Evolutionary conservation across 2,888 invertebrate species (phyloP).

Genomic region (Tenodera sinensis): DNA sequence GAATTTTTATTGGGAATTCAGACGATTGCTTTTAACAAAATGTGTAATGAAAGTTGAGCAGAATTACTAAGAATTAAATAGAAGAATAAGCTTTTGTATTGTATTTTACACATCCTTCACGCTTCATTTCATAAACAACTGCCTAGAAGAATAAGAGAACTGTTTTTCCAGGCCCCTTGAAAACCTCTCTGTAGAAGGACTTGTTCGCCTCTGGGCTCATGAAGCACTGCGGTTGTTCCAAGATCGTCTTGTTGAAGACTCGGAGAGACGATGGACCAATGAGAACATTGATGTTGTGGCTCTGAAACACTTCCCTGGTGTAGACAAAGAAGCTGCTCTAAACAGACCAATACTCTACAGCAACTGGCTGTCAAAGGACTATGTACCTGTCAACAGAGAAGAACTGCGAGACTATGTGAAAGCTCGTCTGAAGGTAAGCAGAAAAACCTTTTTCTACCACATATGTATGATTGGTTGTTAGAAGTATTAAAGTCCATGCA

Average conservation of each 20-base stretch:
- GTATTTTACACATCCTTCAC: too few relatives aligned
- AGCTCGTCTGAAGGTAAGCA: conserved; percentile 81
- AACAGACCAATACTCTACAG: conserved; percentile 93
- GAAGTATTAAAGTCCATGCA: too few relatives aligned
- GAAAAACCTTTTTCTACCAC: background rate
- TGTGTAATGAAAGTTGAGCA: too few relatives aligned
- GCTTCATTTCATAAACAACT: too few relatives aligned
- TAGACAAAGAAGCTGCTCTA: conserved; percentile 81
- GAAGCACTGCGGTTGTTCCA: conserved; percentile 98
- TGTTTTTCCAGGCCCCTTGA: conserved; percentile 72
- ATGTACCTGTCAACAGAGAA: conserved; percentile 92
- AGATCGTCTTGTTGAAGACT: conserved; percentile 88
- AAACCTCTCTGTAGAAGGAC: conserved; percentile 83
- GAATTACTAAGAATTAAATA: too few relatives aligned
- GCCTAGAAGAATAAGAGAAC: background rate
- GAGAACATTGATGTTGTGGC: conserved; percentile 93
- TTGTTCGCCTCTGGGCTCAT: conserved; percentile 98
- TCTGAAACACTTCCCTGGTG: conserved; percentile 89
- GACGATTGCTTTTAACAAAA: too few relatives aligned
- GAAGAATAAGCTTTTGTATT: too few relatives aligned
- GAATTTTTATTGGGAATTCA: too few relatives aligned
- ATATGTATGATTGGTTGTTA: too few relatives aligned
- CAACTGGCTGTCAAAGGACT: conserved; percentile 98
- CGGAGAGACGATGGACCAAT: conserved; percentile 96
- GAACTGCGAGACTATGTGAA: conserved; percentile 94